These are phyloP conservation scores for Danionella cerebrum DNA, from an alignment of 2,113 vertebrate species.

Conservation along the genomic window DNA sequence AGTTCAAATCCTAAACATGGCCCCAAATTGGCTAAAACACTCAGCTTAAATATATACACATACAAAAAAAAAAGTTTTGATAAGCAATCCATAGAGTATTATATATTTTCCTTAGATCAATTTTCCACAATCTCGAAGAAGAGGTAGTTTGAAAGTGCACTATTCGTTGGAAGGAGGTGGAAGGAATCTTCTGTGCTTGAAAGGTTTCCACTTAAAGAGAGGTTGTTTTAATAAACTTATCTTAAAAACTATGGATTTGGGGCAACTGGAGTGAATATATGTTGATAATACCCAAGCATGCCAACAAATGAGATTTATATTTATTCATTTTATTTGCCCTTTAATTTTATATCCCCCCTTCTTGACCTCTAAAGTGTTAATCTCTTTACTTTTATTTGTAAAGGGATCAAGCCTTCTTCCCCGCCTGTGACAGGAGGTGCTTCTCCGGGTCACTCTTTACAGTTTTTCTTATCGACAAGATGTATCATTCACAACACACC, in stretches of 20 bases:
- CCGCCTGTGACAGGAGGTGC: conserved; percentile 51
- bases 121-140: no score
- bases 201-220: conserved; percentile 75
- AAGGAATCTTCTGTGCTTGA: conserved; percentile 65
- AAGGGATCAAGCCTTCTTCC: conserved; percentile 65
- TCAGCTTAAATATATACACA: no score
- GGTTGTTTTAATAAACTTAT: conserved; percentile 87
- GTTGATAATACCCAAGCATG: conserved; percentile 74
- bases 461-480: conserved; percentile 50
- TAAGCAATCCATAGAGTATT: no score
- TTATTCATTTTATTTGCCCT: conserved; percentile 91
- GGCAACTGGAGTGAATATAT: conserved; percentile 84
- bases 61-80: no score
- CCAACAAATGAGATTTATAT: conserved; percentile 61
- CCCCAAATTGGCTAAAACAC: no score
- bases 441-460: conserved; percentile 38
- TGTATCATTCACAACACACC: conserved; percentile 54
- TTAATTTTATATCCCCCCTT: not conserved
- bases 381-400: conserved; percentile 83
- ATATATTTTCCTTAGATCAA: no score
- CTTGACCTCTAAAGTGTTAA: conserved; percentile 73
- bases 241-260: conserved; percentile 65
- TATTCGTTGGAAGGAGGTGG: not conserved
- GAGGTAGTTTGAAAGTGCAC: no score
- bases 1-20: no score